Evolutionary conservation across 2,797 vertebrate genomes (phyloP).

Genomic region (Epinephelus awoara): DNA sequence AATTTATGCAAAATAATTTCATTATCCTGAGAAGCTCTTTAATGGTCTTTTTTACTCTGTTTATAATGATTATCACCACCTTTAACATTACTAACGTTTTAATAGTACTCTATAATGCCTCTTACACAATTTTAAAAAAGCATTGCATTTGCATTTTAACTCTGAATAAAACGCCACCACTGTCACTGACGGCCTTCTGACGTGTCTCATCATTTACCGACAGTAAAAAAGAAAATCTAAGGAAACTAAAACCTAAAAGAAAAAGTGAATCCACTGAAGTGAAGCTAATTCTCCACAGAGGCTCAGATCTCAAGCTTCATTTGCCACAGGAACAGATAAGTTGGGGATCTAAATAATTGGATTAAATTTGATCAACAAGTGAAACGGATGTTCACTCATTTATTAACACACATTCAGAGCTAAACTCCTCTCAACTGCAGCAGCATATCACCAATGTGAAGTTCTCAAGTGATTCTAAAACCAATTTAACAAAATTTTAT

Average conservation of each 20-base stretch:
- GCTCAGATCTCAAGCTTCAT: conserved; percentile 79
- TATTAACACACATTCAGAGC: conserved; percentile 59
- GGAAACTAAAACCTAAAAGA: conserved; percentile 27
- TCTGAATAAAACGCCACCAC: conserved; percentile 21
- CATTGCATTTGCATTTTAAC: conserved; percentile 9
- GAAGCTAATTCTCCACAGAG: conserved; percentile 77
- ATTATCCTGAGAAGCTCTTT: neutral
- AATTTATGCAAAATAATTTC: neutral
- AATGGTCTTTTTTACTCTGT: neutral
- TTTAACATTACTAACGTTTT: neutral
- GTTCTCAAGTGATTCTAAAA: neutral
- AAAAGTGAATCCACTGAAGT: conserved; percentile 69
- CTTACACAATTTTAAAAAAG: conserved; percentile 6
- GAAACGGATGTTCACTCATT: conserved; percentile 75
- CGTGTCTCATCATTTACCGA: conserved; percentile 17
- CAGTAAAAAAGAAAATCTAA: conserved; percentile 3
- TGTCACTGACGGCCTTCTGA: conserved; percentile 3
- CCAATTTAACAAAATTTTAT: neutral
- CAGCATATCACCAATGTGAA: neutral
- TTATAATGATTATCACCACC: neutral
- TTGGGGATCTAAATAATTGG: conserved; percentile 87
- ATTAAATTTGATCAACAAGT: conserved; percentile 87
- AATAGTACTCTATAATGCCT: neutral
- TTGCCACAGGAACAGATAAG: conserved; percentile 81
- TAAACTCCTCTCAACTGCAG: conserved; percentile 22